A percentile compares a stretch with the other conserved stretches of the same genome.
Evolutionary conservation across 2,888 invertebrate genomes (phyloP).

Genomic region (Pseudanteris insignis): DNA sequence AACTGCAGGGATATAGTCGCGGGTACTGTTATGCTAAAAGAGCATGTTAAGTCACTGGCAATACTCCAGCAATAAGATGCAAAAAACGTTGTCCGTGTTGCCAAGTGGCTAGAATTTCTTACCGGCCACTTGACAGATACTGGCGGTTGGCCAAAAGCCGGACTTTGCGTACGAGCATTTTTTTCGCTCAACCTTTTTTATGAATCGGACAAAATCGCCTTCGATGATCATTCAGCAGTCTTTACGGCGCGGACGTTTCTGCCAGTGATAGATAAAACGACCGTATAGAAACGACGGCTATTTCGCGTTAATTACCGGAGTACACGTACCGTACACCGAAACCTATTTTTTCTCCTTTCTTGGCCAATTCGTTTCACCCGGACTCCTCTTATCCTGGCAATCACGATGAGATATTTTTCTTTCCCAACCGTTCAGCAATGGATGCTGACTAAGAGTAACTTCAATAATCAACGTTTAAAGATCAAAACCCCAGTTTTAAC

Average conservation of each 20-base stretch:
- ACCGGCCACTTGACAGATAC: conserved; percentile 32
- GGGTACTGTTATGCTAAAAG: conserved; percentile 38
- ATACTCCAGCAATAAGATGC: conserved; percentile 27
- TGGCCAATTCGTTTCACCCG: too few relatives aligned
- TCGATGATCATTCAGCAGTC: conserved; percentile 16
- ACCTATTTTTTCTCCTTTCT: too few relatives aligned
- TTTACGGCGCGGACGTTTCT: not conserved
- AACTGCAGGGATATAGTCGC: conserved; percentile 4
- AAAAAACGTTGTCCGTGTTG: conserved; percentile 31
- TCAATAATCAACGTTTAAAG: too few relatives aligned
- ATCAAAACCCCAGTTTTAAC: too few relatives aligned
- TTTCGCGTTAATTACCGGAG: conserved; percentile 1
- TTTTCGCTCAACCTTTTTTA: conserved; percentile 14
- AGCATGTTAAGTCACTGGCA: conserved; percentile 38
- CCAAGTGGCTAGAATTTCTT: conserved; percentile 39
- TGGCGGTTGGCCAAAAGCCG: conserved; percentile 18
- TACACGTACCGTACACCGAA: too few relatives aligned
- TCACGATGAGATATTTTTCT: too few relatives aligned
- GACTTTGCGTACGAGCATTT: conserved; percentile 15
- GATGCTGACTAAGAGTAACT: too few relatives aligned
- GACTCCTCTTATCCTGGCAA: too few relatives aligned
- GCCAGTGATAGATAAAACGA: too few relatives aligned
- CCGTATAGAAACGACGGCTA: not conserved
- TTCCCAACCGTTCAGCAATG: too few relatives aligned
- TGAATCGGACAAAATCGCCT: conserved; percentile 4